Base-by-base conservation (phyloP, 1,140 invertebrate genomes). In the Lutraria rhynchaena region DNA sequence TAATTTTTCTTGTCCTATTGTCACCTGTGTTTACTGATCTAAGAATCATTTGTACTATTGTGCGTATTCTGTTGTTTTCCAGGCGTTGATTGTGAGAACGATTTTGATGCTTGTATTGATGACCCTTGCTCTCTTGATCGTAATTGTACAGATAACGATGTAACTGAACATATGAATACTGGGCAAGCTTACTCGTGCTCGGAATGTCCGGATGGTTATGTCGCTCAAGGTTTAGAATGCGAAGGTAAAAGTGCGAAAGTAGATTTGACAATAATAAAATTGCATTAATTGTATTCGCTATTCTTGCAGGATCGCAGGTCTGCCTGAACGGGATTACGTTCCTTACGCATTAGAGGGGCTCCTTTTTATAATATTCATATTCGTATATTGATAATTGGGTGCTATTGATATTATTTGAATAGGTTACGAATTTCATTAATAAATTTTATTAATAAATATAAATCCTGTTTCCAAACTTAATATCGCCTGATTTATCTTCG, bases 131-230 rank as follows among this genome's bases (percentile, higher is more conserved):
- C 65, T 3, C 22, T 69, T 11, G 41, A 13, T 17, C 41, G 65
- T 15, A 22, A 24, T 1, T 69, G 65, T 69, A 49, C 65, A 27
- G 65, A 69, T 31, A 31, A 49, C 15, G 27, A 31, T 51, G 65
- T 31, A 31, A 15, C 3, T 3, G 22, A 19, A 22, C 65, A 69
- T 22, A 3, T 4, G 44, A 7, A 5, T 3, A 9, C 41, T 3
- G 41, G 22, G n/a, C 22, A 46, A 3, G 65, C 41, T 2, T 69
- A 27, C 33, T 49, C 24, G 1, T 69, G 65, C 65, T 35, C 41
- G 1, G 46, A 29, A 15, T 69, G 65, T 51, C 65, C 65, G 2
- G 41, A 11, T 69, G 65, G 65, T 24, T 69, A 69, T 22, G 22
- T n/a, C 3, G 33, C 24, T 31, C 11, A 46, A 1, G 65, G n/a